Base-by-base conservation (phyloP, 2,888 invertebrate species). In the Hemicrepidius hirtus region DNA sequence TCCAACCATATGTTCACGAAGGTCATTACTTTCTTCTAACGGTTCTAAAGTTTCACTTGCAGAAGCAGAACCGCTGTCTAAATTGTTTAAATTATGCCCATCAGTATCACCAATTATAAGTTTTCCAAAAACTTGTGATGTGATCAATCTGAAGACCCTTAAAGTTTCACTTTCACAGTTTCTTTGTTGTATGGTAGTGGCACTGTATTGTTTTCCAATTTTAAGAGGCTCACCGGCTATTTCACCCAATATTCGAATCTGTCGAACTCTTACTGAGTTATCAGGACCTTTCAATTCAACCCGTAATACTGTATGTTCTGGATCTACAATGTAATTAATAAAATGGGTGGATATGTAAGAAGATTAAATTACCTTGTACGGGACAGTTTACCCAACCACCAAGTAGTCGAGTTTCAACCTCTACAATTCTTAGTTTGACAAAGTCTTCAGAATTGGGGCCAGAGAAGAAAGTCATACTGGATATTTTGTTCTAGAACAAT, bases 1-100 rank as follows among this genome's bases (percentile, higher is more conserved):
- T 73, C 98, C 97, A 50, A 98, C 98, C 91, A 98, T 97, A 84
- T 98, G 98, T 83, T 98, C 98, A 49, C 97, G 92, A 6, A 98
- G 77, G 85, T 88, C 82, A 83, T 89, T 85, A 83, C 87, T 85
- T 73, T 87, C 86, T 76, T 86, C 86, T 49, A 85, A 74, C 80
- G 89, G 85, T 86, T 91, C 85, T 84, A 82, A 76, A 62, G 80
- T 82, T 67, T 86, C 86, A 71, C 80, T 84, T 6, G 81, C 80
- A 16, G 85, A 84, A 12, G 83, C 63, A 5, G 82, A 82, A 24
- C 78, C 81, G 49, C 81, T 83, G 55, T 84, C 84, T 24, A 78
- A 64, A 46, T 81, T 79, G 63, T 81, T 80, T 32, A 80, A 64
- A 71, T 81, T 82, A 37, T 82, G 81, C 7, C 80, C 87, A 44